Evolutionary conservation across 2,113 vertebrate species (phyloP).

Genomic region (Trogon melanurus): DNA sequence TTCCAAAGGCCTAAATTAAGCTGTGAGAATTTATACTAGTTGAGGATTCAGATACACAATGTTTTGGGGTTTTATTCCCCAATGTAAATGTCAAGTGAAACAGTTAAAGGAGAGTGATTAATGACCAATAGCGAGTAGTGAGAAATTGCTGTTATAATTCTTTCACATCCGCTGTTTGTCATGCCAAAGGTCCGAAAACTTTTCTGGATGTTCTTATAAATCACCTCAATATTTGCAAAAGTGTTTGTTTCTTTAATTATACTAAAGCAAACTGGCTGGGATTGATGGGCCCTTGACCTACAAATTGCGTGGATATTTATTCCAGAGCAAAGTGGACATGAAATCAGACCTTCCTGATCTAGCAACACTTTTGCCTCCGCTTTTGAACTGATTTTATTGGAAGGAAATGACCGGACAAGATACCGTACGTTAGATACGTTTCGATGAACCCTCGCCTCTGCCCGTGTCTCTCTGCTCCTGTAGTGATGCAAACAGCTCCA

Average conservation of each 20-base stretch:
- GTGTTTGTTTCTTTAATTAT: slow-evolving; percentile 38
- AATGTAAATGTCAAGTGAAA: neutral
- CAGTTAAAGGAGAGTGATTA: neutral
- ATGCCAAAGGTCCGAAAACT: neutral
- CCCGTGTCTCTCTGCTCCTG: neutral
- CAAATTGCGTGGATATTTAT: slow-evolving; percentile 17
- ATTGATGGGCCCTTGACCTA: slow-evolving; percentile 21
- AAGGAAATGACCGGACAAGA: neutral
- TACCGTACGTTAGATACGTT: neutral
- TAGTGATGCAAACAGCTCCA: neutral
- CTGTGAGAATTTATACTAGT: neutral
- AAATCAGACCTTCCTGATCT: slow-evolving; percentile 18
- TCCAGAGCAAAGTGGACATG: neutral
- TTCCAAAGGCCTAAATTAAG: neutral
- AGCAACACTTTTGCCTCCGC: slow-evolving; percentile 6
- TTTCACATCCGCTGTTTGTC: slow-evolving; percentile 2
- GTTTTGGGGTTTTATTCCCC: neutral
- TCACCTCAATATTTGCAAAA: slow-evolving; percentile 28
- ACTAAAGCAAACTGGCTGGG: neutral
- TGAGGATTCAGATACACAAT: neutral
- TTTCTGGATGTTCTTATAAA: slow-evolving; percentile 9
- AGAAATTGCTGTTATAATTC: neutral
- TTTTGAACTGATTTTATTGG: neutral
- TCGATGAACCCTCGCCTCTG: neutral
- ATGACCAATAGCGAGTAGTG: neutral